Percentiles rank a stretch among this genome's conserved stretches.
These are phyloP conservation scores for Amphiura filiformis DNA, from an alignment of 35 echinoderm and acorn worm species.

Conservation along the genomic window DNA sequence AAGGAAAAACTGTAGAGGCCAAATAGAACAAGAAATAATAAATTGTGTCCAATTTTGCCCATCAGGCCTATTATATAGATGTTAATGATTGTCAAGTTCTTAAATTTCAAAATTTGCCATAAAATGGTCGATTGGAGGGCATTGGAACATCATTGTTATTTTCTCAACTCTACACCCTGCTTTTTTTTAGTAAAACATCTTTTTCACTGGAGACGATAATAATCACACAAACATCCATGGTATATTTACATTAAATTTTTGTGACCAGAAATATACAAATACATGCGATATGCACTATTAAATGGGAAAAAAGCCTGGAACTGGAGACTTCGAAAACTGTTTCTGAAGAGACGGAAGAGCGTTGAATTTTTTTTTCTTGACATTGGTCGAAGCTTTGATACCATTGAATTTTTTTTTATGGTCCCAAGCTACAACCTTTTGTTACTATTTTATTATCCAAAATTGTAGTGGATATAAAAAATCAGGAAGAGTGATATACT, in stretches of 20 bases:
- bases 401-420: not conserved
- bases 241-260: conserved; percentile 53
- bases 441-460: conserved; percentile 14
- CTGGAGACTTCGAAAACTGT: not conserved
- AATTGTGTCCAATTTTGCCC: not conserved
- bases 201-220: conserved; percentile 30
- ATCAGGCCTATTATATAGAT: not conserved
- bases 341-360: conserved; percentile 37
- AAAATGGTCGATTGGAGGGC: conserved; percentile 1
- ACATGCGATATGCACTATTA: conserved; percentile 30
- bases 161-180: conserved; percentile 13
- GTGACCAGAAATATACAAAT: conserved; percentile 85
- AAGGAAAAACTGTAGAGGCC: not conserved
- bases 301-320: conserved; percentile 6
- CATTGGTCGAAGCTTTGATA: not conserved
- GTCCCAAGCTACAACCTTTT: not conserved
- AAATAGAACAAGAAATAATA: conserved; percentile 33
- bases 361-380: conserved; percentile 15
- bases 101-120: not conserved
- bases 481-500: conserved; percentile 1
- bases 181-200: conserved; percentile 45
- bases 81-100: not conserved
- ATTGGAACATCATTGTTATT: conserved; percentile 20
- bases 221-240: conserved; percentile 53
- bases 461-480: conserved; percentile 1